phyloP scores from a whole-genome alignment of 2,797 vertebrate genomes.

The Cyprinella venusta region DNA sequence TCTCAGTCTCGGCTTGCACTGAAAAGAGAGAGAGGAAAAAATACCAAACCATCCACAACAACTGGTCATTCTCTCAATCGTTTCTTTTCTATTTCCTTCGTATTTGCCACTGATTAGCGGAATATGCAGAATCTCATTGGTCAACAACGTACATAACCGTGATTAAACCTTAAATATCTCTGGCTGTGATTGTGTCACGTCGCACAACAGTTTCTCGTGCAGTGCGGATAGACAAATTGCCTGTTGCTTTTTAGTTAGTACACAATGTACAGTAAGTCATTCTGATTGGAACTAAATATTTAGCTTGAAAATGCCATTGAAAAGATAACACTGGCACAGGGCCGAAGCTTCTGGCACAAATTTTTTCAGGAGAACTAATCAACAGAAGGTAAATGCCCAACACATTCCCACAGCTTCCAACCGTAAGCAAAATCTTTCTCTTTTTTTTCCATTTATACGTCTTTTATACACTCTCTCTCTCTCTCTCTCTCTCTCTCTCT shows the following conservation, averaged over 20 bases:
- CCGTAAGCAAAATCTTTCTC: background rate
- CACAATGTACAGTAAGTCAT: background rate
- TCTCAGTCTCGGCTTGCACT: background rate
- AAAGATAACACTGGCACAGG: background rate
- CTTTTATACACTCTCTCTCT: background rate
- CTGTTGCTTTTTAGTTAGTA: background rate
- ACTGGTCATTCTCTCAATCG: background rate
- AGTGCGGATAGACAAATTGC: background rate
- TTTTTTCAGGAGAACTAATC: constrained; percentile 37
- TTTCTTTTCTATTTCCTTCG: background rate
- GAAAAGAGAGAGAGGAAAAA: background rate
- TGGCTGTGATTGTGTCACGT: background rate
- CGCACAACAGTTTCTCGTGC: background rate
- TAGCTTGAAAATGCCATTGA: background rate
- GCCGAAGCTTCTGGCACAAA: background rate
- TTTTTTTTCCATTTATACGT: background rate
- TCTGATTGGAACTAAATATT: background rate
- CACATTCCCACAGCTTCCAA: background rate
- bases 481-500: background rate
- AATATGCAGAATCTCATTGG: background rate
- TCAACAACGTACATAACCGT: background rate
- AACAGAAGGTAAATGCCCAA: constrained; percentile 38
- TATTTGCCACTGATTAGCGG: background rate
- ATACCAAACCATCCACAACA: background rate
- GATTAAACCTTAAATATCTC: background rate